Conservation (phyloP, 1,140 invertebrate species). For the Aphaenogaster ashmeadi region DNA sequence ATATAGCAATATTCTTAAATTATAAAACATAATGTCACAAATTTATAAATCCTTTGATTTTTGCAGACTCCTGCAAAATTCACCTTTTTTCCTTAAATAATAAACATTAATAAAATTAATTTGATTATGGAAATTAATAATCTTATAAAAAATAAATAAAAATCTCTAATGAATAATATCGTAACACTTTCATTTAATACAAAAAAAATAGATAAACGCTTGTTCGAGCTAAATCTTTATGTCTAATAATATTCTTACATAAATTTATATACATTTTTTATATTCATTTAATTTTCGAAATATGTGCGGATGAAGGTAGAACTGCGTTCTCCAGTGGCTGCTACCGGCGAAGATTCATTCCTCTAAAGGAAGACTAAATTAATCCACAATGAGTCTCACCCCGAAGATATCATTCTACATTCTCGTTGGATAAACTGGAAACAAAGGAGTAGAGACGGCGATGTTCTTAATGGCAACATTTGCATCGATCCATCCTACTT, state of each 20-base stretch:
- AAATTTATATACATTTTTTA: too few species aligned
- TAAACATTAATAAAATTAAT: slow-evolving; percentile 5
- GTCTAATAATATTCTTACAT: too few species aligned
- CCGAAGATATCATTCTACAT: background rate
- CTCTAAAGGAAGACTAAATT: slow-evolving; percentile 11
- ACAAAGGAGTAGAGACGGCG: background rate
- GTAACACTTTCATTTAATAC: background rate
- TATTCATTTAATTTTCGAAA: background rate
- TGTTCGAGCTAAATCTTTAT: too few species aligned
- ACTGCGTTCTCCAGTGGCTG: background rate
- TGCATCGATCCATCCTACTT: background rate
- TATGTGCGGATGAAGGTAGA: background rate
- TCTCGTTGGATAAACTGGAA: background rate
- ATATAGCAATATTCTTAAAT: background rate
- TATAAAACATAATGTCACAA: background rate
- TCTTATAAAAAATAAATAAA: background rate
- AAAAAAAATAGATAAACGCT: too few species aligned
- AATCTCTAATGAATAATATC: background rate
- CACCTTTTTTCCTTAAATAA: background rate
- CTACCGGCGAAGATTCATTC: background rate
- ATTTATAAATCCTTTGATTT: background rate
- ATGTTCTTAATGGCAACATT: background rate
- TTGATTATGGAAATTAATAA: background rate
- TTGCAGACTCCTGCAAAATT: background rate
- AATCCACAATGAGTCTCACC: background rate